Evolutionary conservation across 1,140 invertebrate species (phyloP), one percentile per base, ranked within the genome.

Genomic region (Muscidifurax raptorellus): DNA sequence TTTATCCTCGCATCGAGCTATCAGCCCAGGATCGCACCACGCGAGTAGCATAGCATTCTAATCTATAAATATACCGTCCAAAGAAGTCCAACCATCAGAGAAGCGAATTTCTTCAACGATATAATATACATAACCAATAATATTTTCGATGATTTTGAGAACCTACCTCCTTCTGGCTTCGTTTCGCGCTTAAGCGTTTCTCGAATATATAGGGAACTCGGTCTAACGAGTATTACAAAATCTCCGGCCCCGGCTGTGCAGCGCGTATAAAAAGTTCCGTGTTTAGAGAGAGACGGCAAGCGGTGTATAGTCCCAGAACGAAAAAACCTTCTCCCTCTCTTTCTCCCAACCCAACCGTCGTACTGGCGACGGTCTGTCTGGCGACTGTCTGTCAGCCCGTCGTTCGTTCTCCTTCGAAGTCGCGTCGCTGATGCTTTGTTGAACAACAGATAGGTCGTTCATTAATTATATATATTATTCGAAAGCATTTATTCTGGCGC

Each of bases 291-390:
- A 27, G 25, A 69, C 12, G 2, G 22, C 22, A 7, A 22, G 28
- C 28, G 15, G 22, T 36, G 25, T n/a, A n/a, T n/a, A n/a, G 64
- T 66, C 22, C 5, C 67, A 12, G 67, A 18, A 27, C 10, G 22
- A 69, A 69, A 69, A 69, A 69, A 69, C 36, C 7, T 36, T 18
- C 15, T 64, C 76, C n/a, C 32, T 79, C 32, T 59, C 30, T 59
- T n/a, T n/a, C n/a, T n/a, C n/a, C n/a, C n/a, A n/a, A n/a, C 75
- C 52, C 71, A 85, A 88, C 87, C 85, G 86, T 88, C 81, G 72
- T 77, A 85, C 83, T 88, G 88, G 85, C 87, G 87, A 80, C 88
- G 82, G 87, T 76, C 82, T 89, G 89, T 88, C 88, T 88, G 88
- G 87, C 88, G 88, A 88, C 88, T 86, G 88, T 88, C 89, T 89